Base-by-base conservation (phyloP, 2,797 vertebrate genomes). In the Microctenopoma stevenorrisi region DNA sequence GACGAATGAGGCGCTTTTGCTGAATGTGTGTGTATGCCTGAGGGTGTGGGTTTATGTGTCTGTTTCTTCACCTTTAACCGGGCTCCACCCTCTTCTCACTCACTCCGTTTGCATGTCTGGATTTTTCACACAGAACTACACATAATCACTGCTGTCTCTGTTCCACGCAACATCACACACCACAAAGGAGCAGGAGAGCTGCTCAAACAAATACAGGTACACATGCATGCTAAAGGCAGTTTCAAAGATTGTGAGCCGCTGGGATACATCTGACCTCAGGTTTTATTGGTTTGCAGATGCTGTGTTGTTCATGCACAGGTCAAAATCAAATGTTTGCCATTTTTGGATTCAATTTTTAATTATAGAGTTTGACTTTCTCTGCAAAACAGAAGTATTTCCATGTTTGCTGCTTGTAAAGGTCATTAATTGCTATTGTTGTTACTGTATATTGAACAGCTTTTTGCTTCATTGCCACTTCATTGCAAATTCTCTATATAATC, bases 31-130 rank as follows among this genome's bases (percentile, higher is more conserved):
- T 53, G 47, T 56, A 16, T 61, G 72, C 54, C 52, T 86, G 66
- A 11, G 16, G 44, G 49, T 53, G 49, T 79, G 51, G 67, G 33
- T 83, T 42, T 64, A 43, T 75, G 60, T 51, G 43, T 74, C 68
- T 44, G 37, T 53, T 73, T 68, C 54, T 79, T 86, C 85, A 83
- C 85, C 68, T 64, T 78, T 66, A 59, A 51, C 48, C 50, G 38
- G 0, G 57, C 83, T 77, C 78, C 85, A 67, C 87, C 83, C 82
- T 75, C 66, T 26, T 53, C 57, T 68, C 38, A 44, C 74, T 90
- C 86, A 84, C 86, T 30, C 30, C 91, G 89, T 54, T 88, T 85
- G 85, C 76, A 35, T 90, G 85, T 86, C 86, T 84, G 74, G 22
- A 59, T 75, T 86, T 74, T 79, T 89, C 88, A 88, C 90, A 78